These are phyloP conservation scores for Hirundichthys speculiger DNA, from an alignment of 2,113 vertebrate genomes.

Conservation along the genomic window DNA sequence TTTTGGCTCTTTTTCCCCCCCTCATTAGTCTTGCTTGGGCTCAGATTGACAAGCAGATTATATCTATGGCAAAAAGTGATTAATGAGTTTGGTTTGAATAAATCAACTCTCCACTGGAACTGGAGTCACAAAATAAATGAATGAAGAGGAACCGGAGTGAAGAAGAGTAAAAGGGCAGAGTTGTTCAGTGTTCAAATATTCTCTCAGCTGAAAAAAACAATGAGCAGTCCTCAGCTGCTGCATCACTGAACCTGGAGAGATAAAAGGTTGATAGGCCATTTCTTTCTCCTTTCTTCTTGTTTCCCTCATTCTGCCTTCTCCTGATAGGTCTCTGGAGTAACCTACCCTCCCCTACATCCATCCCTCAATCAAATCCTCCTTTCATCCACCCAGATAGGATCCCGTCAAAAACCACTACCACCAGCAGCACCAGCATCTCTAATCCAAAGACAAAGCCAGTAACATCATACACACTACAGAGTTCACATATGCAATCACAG, in stretches of 20 bases:
- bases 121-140: slow-evolving; percentile 57
- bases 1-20: slow-evolving; percentile 1
- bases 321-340: slow-evolving; percentile 58
- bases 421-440: slow-evolving; percentile 29
- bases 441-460: slow-evolving; percentile 48
- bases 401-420: slow-evolving; percentile 42
- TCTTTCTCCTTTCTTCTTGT: slow-evolving; percentile 46
- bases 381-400: slow-evolving; percentile 57
- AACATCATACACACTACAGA: slow-evolving; percentile 3
- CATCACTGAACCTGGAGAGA: slow-evolving; percentile 57
- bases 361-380: slow-evolving; percentile 32
- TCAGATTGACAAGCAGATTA: slow-evolving; percentile 74
- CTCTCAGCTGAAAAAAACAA: slow-evolving; percentile 86
- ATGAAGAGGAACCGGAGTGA: slow-evolving; percentile 4
- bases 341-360: slow-evolving; percentile 36
- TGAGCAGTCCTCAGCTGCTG: slow-evolving; percentile 71
- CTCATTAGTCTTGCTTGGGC: slow-evolving; percentile 32
- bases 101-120: slow-evolving; percentile 88
- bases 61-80: slow-evolving; percentile 79
- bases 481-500: slow-evolving; percentile 28
- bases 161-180: slow-evolving; percentile 65
- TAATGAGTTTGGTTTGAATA: slow-evolving; percentile 78
- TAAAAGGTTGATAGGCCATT: slow-evolving; percentile 34
- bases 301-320: slow-evolving; percentile 64
- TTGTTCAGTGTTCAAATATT: slow-evolving; percentile 84